Base-by-base conservation (phyloP, 1,140 invertebrate species). In the Hypsibius dujardini region DNA sequence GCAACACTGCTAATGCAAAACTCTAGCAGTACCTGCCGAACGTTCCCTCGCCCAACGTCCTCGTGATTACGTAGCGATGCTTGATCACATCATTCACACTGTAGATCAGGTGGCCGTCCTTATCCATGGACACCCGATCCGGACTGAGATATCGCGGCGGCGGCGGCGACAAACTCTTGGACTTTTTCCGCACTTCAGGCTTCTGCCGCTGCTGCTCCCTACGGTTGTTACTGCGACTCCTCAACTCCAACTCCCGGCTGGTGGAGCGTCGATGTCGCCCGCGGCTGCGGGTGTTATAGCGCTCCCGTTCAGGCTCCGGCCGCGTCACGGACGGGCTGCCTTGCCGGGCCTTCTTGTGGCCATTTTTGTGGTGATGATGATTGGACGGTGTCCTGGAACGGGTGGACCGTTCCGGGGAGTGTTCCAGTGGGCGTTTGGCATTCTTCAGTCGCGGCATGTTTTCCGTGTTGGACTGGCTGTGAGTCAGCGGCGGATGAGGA, bases 41-140 rank as follows among this genome's bases (percentile, higher is more conserved):
- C 15, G 83, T 84, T 69, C 82, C 82, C 75, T 84, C 83, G 46
- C 82, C 82, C 28, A 84, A 76, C 46, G 81, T 82, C 46, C 76
- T 75, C 42, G 80, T 73, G 72, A 83, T 79, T 76, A 81, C 78
- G 79, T 82, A 82, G 80, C 80, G 74, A 75, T 78, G 77, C 75
- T 78, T 77, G 59, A 83, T 78, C 47, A 81, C 71, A 76, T 84
- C 83, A 59, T 82, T 83, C 42, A 73, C 74, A 50, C 76, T 74
- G 77, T 84, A 84, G 70, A 84, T 79, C 73, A 84, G 78, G 76
- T 84, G 83, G 42, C 83, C 83, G 70, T 84, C 83, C 70, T 77
- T 77, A 74, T 84, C 83, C 7, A 12, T 56, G 50, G n/a, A 7
- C 50, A 56, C 50, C 50, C 50, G 50, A 56, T 56, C 50, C 50